Conservation (phyloP, 2,888 invertebrate species). For the Gerosis bhagava region DNA sequence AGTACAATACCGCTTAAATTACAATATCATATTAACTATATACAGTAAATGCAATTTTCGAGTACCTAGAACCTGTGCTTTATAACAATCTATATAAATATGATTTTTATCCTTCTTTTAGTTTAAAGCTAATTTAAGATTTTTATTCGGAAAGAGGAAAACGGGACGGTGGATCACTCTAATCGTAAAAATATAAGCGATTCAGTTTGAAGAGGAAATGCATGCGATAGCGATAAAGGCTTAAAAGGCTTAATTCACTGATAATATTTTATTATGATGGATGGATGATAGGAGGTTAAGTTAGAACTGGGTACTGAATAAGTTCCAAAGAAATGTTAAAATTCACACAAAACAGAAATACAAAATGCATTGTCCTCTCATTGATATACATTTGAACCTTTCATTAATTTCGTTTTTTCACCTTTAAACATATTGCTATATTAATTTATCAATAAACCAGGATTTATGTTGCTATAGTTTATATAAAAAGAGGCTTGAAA, state of each 20-base stretch:
- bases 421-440: too few relatives aligned
- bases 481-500: slow-evolving; percentile 6
- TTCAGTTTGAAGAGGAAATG: slow-evolving; percentile 44
- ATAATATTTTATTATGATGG: slow-evolving; percentile 15
- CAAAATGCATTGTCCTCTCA: too few relatives aligned
- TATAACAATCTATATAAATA: slow-evolving; percentile 81
- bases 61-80: slow-evolving; percentile 80
- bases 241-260: slow-evolving; percentile 22
- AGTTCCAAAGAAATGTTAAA: background rate
- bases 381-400: too few relatives aligned
- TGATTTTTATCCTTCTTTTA: slow-evolving; percentile 62
- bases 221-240: slow-evolving; percentile 40
- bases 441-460: too few relatives aligned
- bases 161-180: slow-evolving; percentile 78
- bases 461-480: too few relatives aligned
- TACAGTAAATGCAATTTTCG: slow-evolving; percentile 79
- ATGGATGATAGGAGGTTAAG: slow-evolving; percentile 16
- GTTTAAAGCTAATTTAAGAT: slow-evolving; percentile 75
- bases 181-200: slow-evolving; percentile 69
- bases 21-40: slow-evolving; percentile 70
- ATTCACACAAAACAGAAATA: slow-evolving; percentile 8
- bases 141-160: slow-evolving; percentile 74
- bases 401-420: too few relatives aligned
- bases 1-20: slow-evolving; percentile 70
- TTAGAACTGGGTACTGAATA: background rate